phyloP scores from a whole-genome alignment of 2,113 vertebrate genomes.

The Ochotona curzoniae region DNA sequence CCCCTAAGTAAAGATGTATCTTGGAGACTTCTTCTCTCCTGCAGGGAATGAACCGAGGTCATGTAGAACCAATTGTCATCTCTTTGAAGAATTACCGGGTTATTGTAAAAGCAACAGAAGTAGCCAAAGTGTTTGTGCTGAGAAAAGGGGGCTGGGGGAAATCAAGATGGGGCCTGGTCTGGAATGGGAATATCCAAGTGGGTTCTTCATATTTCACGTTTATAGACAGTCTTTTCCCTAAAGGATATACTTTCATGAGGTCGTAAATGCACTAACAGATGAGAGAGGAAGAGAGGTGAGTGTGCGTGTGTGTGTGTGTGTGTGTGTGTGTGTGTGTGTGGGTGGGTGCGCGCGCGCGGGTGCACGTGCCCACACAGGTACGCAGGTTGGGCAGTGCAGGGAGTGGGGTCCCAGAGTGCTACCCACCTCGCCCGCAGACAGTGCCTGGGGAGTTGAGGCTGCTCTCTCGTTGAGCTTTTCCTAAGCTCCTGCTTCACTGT shows the following conservation, averaged over 20 bases:
- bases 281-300: slow-evolving; percentile 8
- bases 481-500: background rate
- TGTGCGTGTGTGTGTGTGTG: background rate
- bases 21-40: background rate
- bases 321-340: background rate
- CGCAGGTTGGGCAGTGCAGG: background rate
- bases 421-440: background rate
- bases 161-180: slow-evolving; percentile 5
- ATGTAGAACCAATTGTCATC: slow-evolving; percentile 46
- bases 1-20: slow-evolving; percentile 18
- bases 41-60: slow-evolving; percentile 10
- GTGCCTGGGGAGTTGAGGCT: background rate
- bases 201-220: slow-evolving; percentile 73
- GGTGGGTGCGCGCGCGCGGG: accelerated
- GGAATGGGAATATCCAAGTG: slow-evolving; percentile 5
- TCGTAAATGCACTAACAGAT: slow-evolving; percentile 73
- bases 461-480: background rate
- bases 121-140: slow-evolving; percentile 42
- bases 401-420: background rate
- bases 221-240: slow-evolving; percentile 72
- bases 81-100: slow-evolving; percentile 47
- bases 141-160: background rate
- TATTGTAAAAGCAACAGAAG: slow-evolving; percentile 14
- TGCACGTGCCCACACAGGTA: background rate
- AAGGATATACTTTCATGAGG: slow-evolving; percentile 79